These are phyloP conservation scores for Megatriorchis doriae DNA, from an alignment of 2,113 vertebrate species.

Conservation along the genomic window DNA sequence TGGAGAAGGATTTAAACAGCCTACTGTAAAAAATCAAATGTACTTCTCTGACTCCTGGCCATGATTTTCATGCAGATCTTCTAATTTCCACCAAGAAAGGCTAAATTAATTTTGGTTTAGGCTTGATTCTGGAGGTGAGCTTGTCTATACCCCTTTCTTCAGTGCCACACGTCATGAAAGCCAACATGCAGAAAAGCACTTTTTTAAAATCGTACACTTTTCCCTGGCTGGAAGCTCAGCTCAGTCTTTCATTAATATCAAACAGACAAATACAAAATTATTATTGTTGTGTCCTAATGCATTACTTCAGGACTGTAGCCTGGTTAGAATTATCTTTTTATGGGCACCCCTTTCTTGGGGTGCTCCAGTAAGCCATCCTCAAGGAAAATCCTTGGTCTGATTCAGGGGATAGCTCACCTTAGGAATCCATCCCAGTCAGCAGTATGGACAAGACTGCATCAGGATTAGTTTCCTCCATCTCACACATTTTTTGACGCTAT, in stretches of 20 bases:
- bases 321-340: neutral
- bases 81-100: neutral
- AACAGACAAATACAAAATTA: neutral
- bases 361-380: neutral
- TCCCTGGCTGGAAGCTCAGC: neutral
- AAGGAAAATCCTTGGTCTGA: neutral
- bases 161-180: neutral
- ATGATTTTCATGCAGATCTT: neutral
- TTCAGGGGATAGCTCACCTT: neutral
- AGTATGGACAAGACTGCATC: neutral
- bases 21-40: neutral
- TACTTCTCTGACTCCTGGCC: neutral
- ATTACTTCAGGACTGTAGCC: neutral
- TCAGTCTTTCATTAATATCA: neutral
- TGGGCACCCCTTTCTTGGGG: neutral
- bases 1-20: neutral
- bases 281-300: neutral
- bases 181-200: neutral
- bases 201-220: neutral
- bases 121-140: neutral
- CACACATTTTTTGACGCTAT: neutral
- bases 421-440: neutral
- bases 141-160: neutral
- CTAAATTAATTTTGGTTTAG: neutral
- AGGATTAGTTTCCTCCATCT: neutral